Evolutionary conservation across 2,888 invertebrate species (phyloP).

Genomic region (Ophioninae sp.): DNA sequence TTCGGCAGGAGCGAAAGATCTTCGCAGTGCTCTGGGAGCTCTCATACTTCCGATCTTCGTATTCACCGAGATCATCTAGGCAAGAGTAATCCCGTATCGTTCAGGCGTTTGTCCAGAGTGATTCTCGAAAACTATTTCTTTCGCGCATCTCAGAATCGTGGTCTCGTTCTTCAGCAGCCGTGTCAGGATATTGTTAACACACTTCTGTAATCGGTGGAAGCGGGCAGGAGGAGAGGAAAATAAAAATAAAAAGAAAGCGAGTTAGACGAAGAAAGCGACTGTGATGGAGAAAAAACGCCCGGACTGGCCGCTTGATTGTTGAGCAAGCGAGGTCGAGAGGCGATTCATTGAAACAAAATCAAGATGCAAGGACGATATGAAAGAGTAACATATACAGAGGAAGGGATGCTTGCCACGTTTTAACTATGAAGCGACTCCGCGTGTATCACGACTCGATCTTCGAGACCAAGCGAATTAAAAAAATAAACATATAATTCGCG

Average conservation of each 20-base stretch:
- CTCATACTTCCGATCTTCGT: conserved; percentile 69
- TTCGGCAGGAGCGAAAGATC: conserved; percentile 71
- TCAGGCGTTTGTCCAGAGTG: conserved; percentile 55
- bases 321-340: background rate
- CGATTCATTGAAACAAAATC: background rate
- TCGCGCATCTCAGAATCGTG: conserved; percentile 41
- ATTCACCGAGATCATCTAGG: conserved; percentile 71
- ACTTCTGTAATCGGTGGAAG: background rate
- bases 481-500: too few species aligned
- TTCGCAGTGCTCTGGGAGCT: conserved; percentile 64
- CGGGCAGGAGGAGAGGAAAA: background rate
- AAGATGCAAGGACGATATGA: background rate
- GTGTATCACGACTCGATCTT: background rate
- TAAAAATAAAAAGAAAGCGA: background rate
- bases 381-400: background rate
- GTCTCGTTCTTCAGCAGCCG: conserved; percentile 25
- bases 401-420: background rate
- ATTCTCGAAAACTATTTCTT: conserved; percentile 57
- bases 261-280: background rate
- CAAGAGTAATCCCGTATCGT: conserved; percentile 38
- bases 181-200: conserved; percentile 10
- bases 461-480: conserved; percentile 1
- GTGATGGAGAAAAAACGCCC: background rate
- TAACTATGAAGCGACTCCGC: background rate
- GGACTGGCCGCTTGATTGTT: background rate